Evolutionary conservation across 2,113 vertebrate genomes (phyloP).

Genomic region (Pseudorectes ferrugineus): DNA sequence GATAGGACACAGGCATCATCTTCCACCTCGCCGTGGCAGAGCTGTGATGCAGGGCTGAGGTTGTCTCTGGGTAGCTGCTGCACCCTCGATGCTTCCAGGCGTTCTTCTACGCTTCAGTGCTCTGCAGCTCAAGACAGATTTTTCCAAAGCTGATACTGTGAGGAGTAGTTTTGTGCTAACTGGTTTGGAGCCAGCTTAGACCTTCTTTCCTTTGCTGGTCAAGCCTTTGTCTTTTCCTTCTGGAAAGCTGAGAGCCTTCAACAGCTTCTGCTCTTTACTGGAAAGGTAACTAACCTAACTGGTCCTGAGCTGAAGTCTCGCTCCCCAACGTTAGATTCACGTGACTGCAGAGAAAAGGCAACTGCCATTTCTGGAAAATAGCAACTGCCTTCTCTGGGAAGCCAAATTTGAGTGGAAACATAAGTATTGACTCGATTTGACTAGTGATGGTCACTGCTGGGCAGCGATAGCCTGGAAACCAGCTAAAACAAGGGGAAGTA

Average conservation of each 20-base stretch:
- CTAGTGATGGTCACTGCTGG: background rate
- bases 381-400: background rate
- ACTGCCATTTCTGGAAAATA: background rate
- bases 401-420: background rate
- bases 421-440: rapidly evolving
- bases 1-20: background rate
- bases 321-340: background rate
- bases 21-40: background rate
- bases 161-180: background rate
- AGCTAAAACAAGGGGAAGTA: background rate
- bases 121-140: background rate
- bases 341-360: background rate
- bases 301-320: background rate
- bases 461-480: background rate
- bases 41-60: background rate
- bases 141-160: background rate
- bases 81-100: background rate
- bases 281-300: background rate
- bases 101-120: rapidly evolving
- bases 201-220: background rate
- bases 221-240: background rate
- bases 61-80: background rate
- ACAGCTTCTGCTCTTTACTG: background rate
- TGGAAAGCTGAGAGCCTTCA: background rate
- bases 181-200: background rate